Evolutionary conservation across 2,797 vertebrate genomes (phyloP).

Genomic region (Gymnoscopelus braueri): DNA sequence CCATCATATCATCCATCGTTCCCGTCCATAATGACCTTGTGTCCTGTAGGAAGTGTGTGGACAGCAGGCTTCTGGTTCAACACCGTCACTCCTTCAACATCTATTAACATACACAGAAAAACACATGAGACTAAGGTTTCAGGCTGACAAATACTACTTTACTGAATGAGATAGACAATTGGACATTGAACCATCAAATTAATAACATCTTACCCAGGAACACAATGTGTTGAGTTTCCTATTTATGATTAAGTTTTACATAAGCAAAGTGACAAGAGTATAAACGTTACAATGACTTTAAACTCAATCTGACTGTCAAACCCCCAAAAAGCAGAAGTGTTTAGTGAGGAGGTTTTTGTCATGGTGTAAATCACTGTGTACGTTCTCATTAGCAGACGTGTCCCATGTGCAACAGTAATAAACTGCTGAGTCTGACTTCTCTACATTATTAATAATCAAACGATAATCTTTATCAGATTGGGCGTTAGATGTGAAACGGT

Average conservation of each 20-base stretch:
- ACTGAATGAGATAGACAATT: too few relatives aligned
- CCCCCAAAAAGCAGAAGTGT: conserved; percentile 38
- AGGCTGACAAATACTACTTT: too few relatives aligned
- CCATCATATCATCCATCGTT: neutral
- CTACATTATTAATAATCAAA: conserved; percentile 53
- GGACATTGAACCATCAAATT: too few relatives aligned
- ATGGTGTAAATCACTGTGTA: conserved; percentile 58
- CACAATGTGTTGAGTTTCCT: too few relatives aligned
- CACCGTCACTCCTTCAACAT: conserved; percentile 40
- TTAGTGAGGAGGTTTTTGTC: conserved; percentile 56
- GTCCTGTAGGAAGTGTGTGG: conserved; percentile 6
- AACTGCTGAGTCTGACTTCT: conserved; percentile 51
- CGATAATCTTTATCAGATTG: conserved; percentile 37
- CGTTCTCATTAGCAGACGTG: accelerated
- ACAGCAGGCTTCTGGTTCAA: conserved; percentile 45
- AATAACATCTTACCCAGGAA: too few relatives aligned
- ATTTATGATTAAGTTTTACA: too few relatives aligned
- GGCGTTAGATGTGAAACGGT: conserved; percentile 43
- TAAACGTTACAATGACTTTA: neutral
- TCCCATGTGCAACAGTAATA: conserved; percentile 46
- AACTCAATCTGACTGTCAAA: neutral
- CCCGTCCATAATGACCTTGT: conserved; percentile 39
- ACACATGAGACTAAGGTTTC: conserved; percentile 14
- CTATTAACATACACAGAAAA: conserved; percentile 19
- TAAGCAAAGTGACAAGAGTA: too few relatives aligned